Percentiles rank a stretch among this genome's conserved stretches.
Evolutionary conservation across 92 coral and sea anemone species (phyloP).

Genomic region (Porites cylindrica): DNA sequence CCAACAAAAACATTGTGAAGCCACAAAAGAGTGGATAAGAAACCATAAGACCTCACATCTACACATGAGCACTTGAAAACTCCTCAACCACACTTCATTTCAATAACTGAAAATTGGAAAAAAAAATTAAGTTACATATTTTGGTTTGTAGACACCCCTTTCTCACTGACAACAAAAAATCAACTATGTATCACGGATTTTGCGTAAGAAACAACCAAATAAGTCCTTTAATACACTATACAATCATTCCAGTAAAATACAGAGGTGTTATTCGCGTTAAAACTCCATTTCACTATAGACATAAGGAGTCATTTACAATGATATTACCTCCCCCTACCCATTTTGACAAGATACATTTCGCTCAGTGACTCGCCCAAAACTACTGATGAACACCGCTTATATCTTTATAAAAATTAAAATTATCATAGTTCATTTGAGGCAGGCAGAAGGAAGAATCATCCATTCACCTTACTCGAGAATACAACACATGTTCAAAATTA

Average conservation of each 20-base stretch:
- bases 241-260: slow-evolving; percentile 13
- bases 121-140: background rate
- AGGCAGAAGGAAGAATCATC: background rate
- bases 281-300: background rate
- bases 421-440: background rate
- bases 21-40: too few species aligned
- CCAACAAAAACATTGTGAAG: too few species aligned
- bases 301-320: background rate
- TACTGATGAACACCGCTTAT: background rate
- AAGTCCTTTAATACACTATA: slow-evolving; percentile 18
- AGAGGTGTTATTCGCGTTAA: background rate
- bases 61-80: background rate
- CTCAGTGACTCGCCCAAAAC: background rate
- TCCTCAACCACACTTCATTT: background rate
- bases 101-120: background rate
- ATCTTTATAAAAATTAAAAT: background rate
- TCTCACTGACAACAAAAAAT: background rate
- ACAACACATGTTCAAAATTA: slow-evolving; percentile 3
- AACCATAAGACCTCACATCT: background rate
- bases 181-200: background rate
- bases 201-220: background rate
- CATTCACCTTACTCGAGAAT: background rate
- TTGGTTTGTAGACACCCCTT: background rate
- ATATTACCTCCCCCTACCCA: background rate
- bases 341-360: slow-evolving; percentile 3